These are phyloP conservation scores for Pterostichus niger DNA, from an alignment of 2,888 invertebrate genomes.

Conservation along the genomic window DNA sequence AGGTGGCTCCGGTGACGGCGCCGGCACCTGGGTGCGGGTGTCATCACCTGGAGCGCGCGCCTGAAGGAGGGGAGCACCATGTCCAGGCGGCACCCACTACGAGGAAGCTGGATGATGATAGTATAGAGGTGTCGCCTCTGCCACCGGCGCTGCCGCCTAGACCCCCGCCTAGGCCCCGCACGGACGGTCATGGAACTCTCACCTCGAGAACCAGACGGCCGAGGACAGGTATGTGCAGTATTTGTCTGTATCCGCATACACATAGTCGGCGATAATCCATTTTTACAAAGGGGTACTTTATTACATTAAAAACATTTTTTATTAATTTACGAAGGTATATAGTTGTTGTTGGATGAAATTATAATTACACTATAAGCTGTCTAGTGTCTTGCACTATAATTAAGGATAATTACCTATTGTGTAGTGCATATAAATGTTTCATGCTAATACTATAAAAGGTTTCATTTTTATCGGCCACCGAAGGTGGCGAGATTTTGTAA, in stretches of 20 bases:
- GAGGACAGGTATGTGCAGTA: slow-evolving; percentile 71
- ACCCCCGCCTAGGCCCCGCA: slow-evolving; percentile 76
- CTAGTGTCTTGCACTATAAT: too few relatives aligned
- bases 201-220: slow-evolving; percentile 72
- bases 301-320: too few relatives aligned
- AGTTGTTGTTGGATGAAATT: too few relatives aligned
- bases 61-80: slow-evolving; percentile 70
- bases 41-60: slow-evolving; percentile 72
- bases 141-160: slow-evolving; percentile 78
- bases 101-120: slow-evolving; percentile 75
- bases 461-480: too few relatives aligned
- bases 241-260: slow-evolving; percentile 38
- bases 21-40: slow-evolving; percentile 72
- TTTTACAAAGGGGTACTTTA: too few relatives aligned
- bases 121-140: slow-evolving; percentile 76
- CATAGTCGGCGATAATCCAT: too few relatives aligned
- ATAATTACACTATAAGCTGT: too few relatives aligned
- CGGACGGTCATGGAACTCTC: slow-evolving; percentile 73
- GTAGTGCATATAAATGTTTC: too few relatives aligned
- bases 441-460: too few relatives aligned
- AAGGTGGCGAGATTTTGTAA: too few relatives aligned
- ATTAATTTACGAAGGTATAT: too few relatives aligned
- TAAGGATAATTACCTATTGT: too few relatives aligned
- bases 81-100: slow-evolving; percentile 68
- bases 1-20: slow-evolving; percentile 67